Conservation (phyloP, 2,113 vertebrate species). For the Triplophysa dalaica region DNA sequence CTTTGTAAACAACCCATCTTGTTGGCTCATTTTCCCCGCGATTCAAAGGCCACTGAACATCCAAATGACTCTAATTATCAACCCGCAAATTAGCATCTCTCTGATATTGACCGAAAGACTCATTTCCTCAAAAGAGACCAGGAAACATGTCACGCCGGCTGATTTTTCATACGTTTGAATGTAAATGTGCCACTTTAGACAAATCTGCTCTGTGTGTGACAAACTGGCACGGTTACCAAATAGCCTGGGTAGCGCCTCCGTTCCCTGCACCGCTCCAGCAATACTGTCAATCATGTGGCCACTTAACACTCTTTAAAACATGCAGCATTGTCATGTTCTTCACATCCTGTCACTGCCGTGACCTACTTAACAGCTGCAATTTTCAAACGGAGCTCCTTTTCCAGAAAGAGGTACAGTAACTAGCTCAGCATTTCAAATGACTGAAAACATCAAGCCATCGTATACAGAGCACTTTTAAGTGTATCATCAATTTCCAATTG, state of each 20-base stretch:
- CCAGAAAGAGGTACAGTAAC: constrained; percentile 19
- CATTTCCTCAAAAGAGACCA: neutral
- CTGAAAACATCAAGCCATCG: too few species aligned
- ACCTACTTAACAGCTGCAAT: constrained; percentile 4
- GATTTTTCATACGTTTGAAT: neutral
- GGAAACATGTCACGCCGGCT: neutral
- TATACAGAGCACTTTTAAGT: too few species aligned
- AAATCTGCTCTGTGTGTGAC: neutral
- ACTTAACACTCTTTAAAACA: constrained; percentile 2
- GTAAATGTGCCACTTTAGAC: constrained; percentile 25
- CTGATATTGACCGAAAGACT: neutral
- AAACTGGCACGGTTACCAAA: neutral
- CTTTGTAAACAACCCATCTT: constrained; percentile 25
- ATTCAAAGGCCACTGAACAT: constrained; percentile 5
- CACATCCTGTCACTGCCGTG: constrained; percentile 8
- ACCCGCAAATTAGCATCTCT: neutral
- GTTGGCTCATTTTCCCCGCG: neutral
- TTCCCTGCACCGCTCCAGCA: neutral
- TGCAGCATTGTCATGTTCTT: constrained; percentile 5
- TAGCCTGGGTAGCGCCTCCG: neutral
- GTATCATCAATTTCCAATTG: too few species aligned
- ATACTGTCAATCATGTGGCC: constrained; percentile 6
- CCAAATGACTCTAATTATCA: constrained; percentile 9
- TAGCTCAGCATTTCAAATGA: too few species aligned
- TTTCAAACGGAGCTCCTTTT: neutral